These are phyloP conservation scores for Acleris emargana DNA, from an alignment of 2,888 invertebrate genomes.

Conservation along the genomic window DNA sequence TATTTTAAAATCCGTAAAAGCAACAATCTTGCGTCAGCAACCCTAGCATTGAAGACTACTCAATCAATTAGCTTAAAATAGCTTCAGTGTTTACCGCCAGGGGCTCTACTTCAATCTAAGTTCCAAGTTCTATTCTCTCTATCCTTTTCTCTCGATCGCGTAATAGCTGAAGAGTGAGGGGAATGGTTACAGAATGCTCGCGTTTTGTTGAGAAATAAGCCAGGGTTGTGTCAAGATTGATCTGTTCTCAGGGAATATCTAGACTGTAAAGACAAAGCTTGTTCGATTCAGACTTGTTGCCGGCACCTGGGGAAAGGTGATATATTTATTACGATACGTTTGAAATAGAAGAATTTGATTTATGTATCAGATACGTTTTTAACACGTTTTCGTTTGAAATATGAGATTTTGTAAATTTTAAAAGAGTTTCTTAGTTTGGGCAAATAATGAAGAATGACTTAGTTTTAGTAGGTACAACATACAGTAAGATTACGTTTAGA, in stretches of 20 bases:
- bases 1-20: neutral
- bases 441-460: no score
- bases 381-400: no score
- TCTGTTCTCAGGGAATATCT: slow-evolving; percentile 54
- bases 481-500: no score
- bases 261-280: slow-evolving; percentile 38
- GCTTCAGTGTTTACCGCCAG: slow-evolving; percentile 49
- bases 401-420: no score
- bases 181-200: no score
- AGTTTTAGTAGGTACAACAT: no score
- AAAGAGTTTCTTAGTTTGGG: no score
- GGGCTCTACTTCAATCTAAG: no score
- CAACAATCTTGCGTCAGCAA: slow-evolving; percentile 11
- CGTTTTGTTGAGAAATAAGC: no score
- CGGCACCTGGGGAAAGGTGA: slow-evolving; percentile 7
- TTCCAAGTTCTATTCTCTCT: no score
- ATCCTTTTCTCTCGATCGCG: no score
- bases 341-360: neutral
- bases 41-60: slow-evolving; percentile 35
- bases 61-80: slow-evolving; percentile 58
- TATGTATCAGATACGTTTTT: neutral
- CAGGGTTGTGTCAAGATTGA: slow-evolving; percentile 55
- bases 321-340: slow-evolving; percentile 3
- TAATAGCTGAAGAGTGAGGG: no score
- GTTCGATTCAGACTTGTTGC: slow-evolving; percentile 8